Base-by-base conservation (phyloP, 1,140 invertebrate genomes). In the Wiebesia pumilae region DNA sequence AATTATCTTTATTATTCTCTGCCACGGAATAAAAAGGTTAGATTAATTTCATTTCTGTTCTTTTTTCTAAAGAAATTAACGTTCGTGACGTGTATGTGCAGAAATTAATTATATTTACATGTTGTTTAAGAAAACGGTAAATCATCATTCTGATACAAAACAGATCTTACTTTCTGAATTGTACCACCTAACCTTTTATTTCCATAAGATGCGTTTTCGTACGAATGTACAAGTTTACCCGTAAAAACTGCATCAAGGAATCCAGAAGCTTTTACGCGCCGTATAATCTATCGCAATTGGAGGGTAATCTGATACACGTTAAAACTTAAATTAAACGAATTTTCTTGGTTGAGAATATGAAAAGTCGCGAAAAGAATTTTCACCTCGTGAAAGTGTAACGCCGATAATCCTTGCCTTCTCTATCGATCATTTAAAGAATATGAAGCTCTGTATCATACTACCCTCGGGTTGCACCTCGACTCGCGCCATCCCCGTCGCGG, bases 231-330 rank as follows among this genome's bases (percentile, higher is more conserved):
- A 62, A 38, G 21, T 71, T 40, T n/a, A 82, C 43, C 43, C 43
- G n/a, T 71, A 7, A 27, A 73, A 7, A 83, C 24, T 30, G 40
- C 71, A 83, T 43, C 33, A 67, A 0, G 54, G 14, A 7, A 83
- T 83, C 51, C 14, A 73, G 21, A 47, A 58, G 73, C 75, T 84
- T 84, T 84, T 67, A 79, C 54, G 73, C 27, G 58, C 33, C 58
- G 83, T 84, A 84, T 27, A 84, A 84, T 84, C 35, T 12, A 79
- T 16, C 16, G 43, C 21, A 33, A 33, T 47, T 82, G 30, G 78
- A 80, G 78, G 78, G 54, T 80, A 80, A 12, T 2, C 24, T 58
- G 81, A 71, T 35, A 35, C 40, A 47, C 2, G 19, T 2, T 16
- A 16, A 16, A 14, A 54, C 19, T 54, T 16, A 16, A 54, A 54